Evolutionary conservation across 1,140 invertebrate genomes (phyloP).

Genomic region (Drosophila asahinai): DNA sequence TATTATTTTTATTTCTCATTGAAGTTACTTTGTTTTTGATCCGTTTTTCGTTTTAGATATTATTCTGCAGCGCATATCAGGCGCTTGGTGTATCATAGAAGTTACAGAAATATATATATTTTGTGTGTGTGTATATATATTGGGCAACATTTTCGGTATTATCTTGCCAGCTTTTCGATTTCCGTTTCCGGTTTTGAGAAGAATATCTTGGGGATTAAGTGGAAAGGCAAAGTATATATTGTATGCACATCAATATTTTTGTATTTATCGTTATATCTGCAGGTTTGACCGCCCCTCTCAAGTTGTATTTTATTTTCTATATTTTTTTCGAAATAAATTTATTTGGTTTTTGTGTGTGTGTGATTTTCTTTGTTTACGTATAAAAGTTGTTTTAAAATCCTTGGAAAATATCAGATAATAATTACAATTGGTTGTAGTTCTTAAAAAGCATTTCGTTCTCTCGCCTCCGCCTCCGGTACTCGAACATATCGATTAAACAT

Average conservation of each 20-base stretch:
- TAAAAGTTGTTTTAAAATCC: slow-evolving; percentile 80
- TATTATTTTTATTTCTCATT: slow-evolving; percentile 77
- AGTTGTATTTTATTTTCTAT: slow-evolving; percentile 21
- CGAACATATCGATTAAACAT: slow-evolving; percentile 64
- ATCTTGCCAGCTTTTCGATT: slow-evolving; percentile 48
- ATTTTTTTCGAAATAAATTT: slow-evolving; percentile 63
- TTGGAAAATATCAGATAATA: slow-evolving; percentile 81
- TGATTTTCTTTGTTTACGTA: slow-evolving; percentile 64
- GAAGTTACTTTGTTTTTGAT: slow-evolving; percentile 74
- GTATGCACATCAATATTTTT: slow-evolving; percentile 54
- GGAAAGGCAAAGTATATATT: slow-evolving; percentile 40
- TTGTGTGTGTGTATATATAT: slow-evolving; percentile 60
- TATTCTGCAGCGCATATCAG: slow-evolving; percentile 72
- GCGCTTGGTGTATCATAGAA: slow-evolving; percentile 73
- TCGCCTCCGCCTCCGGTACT: slow-evolving; percentile 23
- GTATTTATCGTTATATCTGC: slow-evolving; percentile 36
- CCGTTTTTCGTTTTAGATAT: slow-evolving; percentile 72
- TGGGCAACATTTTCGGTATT: slow-evolving; percentile 41
- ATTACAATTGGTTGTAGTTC: slow-evolving; percentile 71
- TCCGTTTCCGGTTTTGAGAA: slow-evolving; percentile 39
- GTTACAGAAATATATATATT: slow-evolving; percentile 74
- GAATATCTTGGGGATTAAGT: slow-evolving; percentile 37
- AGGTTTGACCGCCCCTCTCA: slow-evolving; percentile 44
- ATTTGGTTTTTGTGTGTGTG: slow-evolving; percentile 52
- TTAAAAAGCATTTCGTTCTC: slow-evolving; percentile 67